Evolutionary conservation across 1,140 invertebrate species (phyloP), one percentile per base, ranked within the genome.

Genomic region (Euura saliciscinereae): DNA sequence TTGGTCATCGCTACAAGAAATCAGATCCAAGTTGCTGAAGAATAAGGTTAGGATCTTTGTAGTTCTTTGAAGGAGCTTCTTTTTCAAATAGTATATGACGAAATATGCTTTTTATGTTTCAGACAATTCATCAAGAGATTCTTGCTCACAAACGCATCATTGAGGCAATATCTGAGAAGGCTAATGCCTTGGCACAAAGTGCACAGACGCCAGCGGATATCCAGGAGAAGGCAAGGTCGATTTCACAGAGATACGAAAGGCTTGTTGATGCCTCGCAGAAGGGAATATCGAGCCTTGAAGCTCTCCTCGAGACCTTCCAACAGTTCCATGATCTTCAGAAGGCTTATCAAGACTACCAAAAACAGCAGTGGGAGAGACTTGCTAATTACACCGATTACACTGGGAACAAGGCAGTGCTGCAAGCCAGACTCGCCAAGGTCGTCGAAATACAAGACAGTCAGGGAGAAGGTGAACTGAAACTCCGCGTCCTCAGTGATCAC

Each of bases 81-180:
- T 28, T 28, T 28, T 28, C 1, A 1, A 28, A 28, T 28, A 28
- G 28, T 28, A 28, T 28, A 28, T 28, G 28, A 28, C 28, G 28
- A 28, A 28, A 28, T 43, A 73, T 70, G 45, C 72, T 46, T 13
- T 71, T 72, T 71, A 73, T 75, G 44, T 77, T 78, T 59, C 76
- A 92, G 91, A 93, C 93, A 2, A 88, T 93, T 64, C 89, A 96
- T 44, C 96, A 98, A 89, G 97, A 99, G 87, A 96, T 97, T 11
- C 86, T 93, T 42, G 94, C 95, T 1, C 95, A 98, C 80, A 97
- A 97, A 83, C 89, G 96, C 73, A 91, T 97, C 43, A 92, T 99
- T 66, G 97, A 98, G 86, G 93, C 93, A 2, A 91, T 97, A 2
- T 93, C 94, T 5, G 96, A 98, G 82, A 98, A 97, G 87, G 95